phyloP scores from a whole-genome alignment of 2,888 invertebrate genomes.

The Charanyca ferruginea region DNA sequence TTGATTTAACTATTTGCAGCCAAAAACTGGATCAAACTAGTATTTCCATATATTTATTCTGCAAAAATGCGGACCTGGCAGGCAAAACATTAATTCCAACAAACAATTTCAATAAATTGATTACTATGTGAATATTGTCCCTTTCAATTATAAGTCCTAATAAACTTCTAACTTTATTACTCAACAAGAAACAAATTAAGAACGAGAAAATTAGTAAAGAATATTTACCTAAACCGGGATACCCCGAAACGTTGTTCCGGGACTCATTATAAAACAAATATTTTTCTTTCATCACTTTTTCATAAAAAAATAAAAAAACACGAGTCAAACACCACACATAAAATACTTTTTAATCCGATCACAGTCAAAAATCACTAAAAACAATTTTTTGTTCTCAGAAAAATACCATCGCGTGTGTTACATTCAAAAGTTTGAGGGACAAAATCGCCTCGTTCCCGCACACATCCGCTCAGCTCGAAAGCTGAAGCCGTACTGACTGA shows the following conservation, averaged over 20 bases:
- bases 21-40: too few species aligned
- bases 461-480: constrained; percentile 77
- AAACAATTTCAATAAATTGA: neutral
- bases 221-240: constrained; percentile 79
- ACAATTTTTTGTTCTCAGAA: constrained; percentile 35
- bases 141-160: neutral
- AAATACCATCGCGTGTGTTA: constrained; percentile 56
- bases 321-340: constrained; percentile 63
- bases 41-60: too few species aligned
- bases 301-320: constrained; percentile 63
- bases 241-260: constrained; percentile 69
- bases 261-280: constrained; percentile 62
- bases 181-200: constrained; percentile 14
- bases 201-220: constrained; percentile 26
- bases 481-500: constrained; percentile 86
- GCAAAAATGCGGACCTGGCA: too few species aligned
- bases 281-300: constrained; percentile 65
- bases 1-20: too few species aligned
- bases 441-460: constrained; percentile 72
- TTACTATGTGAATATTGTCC: neutral
- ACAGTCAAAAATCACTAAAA: constrained; percentile 53
- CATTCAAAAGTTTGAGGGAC: constrained; percentile 76
- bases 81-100: too few species aligned
- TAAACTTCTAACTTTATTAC: constrained; percentile 7
- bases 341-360: constrained; percentile 51